These are phyloP conservation scores for Pangasius macronema DNA, from an alignment of 2,797 vertebrate genomes.

Conservation along the genomic window DNA sequence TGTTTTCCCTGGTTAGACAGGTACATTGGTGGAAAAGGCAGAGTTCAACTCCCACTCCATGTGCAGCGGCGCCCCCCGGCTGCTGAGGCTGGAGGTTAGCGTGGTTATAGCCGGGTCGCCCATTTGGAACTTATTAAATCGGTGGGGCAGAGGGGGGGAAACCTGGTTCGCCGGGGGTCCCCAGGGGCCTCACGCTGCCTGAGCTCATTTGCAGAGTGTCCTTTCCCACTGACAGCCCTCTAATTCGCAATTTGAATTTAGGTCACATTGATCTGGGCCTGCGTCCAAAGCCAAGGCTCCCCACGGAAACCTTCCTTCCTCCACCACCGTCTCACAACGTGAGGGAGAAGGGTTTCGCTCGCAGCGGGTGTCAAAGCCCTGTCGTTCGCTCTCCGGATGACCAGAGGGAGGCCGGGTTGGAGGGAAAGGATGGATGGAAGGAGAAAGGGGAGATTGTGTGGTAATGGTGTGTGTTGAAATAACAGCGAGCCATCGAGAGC, in stretches of 20 bases:
- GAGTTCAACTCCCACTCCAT: not conserved
- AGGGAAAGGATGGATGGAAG: conserved; percentile 30
- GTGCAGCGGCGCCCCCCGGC: not conserved
- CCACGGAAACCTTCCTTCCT: conserved; percentile 55
- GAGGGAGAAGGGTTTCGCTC: conserved; percentile 49
- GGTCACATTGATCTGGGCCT: conserved; percentile 79
- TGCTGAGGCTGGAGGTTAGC: conserved; percentile 47
- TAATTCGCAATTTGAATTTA: conserved; percentile 78
- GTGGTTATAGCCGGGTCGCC: conserved; percentile 60
- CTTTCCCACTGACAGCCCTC: conserved; percentile 73
- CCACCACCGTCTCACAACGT: conserved; percentile 18
- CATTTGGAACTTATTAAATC: conserved; percentile 80
- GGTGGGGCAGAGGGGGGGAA: conserved; percentile 57
- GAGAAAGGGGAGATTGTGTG: conserved; percentile 22
- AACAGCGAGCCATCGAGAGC: conserved; percentile 38
- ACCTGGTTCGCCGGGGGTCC: conserved; percentile 63
- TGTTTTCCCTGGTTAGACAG: conserved; percentile 13
- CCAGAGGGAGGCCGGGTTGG: not conserved
- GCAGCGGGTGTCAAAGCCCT: conserved; percentile 38
- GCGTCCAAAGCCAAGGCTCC: conserved; percentile 68
- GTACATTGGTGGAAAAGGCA: not conserved
- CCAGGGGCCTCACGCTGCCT: conserved; percentile 64
- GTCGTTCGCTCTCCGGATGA: conserved; percentile 34
- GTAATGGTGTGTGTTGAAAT: conserved; percentile 46
- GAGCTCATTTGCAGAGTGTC: conserved; percentile 75